Percentiles rank a stretch among this genome's conserved stretches.
These are phyloP conservation scores for Melanotus villosus DNA, from an alignment of 2,888 invertebrate species.

Conservation along the genomic window DNA sequence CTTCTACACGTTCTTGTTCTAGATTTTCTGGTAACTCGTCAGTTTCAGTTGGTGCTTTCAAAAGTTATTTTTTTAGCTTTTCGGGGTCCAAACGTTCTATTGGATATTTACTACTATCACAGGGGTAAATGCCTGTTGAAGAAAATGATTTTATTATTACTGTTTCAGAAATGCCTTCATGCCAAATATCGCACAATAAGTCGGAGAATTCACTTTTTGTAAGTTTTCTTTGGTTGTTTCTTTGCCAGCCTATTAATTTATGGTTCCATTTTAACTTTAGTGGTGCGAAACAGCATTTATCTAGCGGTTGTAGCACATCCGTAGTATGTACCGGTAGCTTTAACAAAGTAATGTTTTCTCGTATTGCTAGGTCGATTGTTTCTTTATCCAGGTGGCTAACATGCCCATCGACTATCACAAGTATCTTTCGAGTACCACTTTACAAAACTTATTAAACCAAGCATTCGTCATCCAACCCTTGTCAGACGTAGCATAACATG, in stretches of 20 bases:
- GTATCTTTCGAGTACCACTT: neutral
- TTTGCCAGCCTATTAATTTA: constrained; percentile 16
- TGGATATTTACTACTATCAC: constrained; percentile 13
- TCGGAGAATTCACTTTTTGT: constrained; percentile 23
- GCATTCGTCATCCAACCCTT: constrained; percentile 31
- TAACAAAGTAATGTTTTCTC: constrained; percentile 14
- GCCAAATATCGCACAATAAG: constrained; percentile 15
- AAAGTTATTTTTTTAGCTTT: constrained; percentile 16
- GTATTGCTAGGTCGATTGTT: neutral
- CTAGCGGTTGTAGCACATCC: constrained; percentile 29
- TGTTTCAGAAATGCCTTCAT: constrained; percentile 5
- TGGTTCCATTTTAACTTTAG: constrained; percentile 23
- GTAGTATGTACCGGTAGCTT: constrained; percentile 25
- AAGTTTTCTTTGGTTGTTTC: constrained; percentile 16
- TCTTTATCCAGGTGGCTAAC: neutral
- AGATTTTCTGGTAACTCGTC: neutral
- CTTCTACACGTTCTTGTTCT: neutral
- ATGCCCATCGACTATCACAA: constrained; percentile 10
- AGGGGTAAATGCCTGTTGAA: constrained; percentile 16
- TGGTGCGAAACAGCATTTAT: constrained; percentile 24
- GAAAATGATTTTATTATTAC: constrained; percentile 9
- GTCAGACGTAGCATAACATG: neutral
- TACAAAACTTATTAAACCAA: constrained; percentile 12
- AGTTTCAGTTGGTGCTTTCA: neutral
- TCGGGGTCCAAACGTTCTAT: neutral